Conservation (phyloP, 1,140 invertebrate genomes). For the Drosophila watanabei region DNA sequence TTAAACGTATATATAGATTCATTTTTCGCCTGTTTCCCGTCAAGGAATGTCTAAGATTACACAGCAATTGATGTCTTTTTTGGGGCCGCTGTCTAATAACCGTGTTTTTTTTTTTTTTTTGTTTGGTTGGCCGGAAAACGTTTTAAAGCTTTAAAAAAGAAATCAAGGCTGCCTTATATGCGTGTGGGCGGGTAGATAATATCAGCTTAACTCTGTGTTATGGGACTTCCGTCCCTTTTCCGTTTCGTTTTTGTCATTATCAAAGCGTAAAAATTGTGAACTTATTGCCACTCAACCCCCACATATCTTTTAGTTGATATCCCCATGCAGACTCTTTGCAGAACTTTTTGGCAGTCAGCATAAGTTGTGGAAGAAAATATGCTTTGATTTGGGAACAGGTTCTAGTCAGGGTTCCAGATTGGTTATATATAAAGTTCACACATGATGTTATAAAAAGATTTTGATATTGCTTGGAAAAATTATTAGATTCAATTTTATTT, state of each 20-base stretch:
- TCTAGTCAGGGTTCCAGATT: not conserved
- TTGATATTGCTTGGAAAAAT: not conserved
- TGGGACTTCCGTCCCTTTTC: conserved; percentile 9
- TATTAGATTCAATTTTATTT: no score
- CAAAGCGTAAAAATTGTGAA: conserved; percentile 54
- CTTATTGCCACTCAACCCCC: conserved; percentile 26
- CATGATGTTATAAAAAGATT: not conserved
- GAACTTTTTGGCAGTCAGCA: conserved; percentile 60
- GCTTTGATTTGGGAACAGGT: conserved; percentile 10
- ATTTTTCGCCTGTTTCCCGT: conserved; percentile 33
- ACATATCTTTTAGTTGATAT: conserved; percentile 53
- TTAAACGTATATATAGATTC: conserved; percentile 32
- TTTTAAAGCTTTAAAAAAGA: conserved; percentile 39
- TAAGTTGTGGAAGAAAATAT: conserved; percentile 32
- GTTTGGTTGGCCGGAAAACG: conserved; percentile 45
- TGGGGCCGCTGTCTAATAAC: conserved; percentile 51
- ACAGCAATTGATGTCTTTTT: conserved; percentile 77
- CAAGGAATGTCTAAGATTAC: conserved; percentile 70
- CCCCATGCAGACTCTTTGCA: conserved; percentile 7
- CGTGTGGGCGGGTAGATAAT: conserved; percentile 14
- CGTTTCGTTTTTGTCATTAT: conserved; percentile 42
- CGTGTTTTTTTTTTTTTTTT: conserved; percentile 8
- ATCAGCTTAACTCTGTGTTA: conserved; percentile 41
- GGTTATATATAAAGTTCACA: not conserved
- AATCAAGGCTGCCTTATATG: conserved; percentile 14